These are phyloP conservation scores for Malurus splendens DNA, from an alignment of 2,797 vertebrate genomes.

Conservation along the genomic window DNA sequence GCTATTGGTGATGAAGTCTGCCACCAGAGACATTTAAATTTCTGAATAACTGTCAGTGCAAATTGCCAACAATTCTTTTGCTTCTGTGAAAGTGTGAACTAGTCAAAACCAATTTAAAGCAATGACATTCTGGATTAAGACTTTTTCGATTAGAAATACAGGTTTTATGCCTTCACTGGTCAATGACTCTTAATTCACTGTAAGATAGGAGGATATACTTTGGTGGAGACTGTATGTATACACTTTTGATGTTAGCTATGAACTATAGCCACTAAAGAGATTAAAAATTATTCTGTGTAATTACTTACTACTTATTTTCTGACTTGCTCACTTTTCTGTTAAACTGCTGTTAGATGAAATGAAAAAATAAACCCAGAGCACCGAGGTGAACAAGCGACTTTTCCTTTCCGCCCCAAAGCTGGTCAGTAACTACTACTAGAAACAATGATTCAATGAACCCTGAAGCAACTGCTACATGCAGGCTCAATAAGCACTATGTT, in stretches of 20 bases:
- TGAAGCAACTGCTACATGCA: fast-evolving
- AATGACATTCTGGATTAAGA: not conserved
- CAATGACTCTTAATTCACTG: not conserved
- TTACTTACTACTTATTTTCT: not conserved
- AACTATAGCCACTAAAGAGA: not conserved
- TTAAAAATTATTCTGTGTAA: not conserved
- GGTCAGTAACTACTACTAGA: not conserved
- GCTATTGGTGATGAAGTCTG: not conserved
- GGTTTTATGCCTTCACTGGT: not conserved
- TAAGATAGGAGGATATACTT: not conserved
- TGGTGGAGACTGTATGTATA: not conserved
- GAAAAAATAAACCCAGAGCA: not conserved
- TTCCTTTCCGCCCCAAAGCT: not conserved
- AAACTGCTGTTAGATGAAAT: not conserved
- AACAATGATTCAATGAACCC: not conserved
- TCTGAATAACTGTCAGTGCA: not conserved
- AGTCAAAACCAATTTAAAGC: not conserved
- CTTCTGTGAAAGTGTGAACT: not conserved
- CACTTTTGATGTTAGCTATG: not conserved
- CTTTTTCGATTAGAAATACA: not conserved
- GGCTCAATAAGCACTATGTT: fast-evolving
- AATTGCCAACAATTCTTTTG: not conserved
- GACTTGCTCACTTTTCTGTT: not conserved
- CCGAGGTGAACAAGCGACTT: not conserved
- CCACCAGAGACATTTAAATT: not conserved